phyloP scores from a whole-genome alignment of 2,888 invertebrate species.

The Acanthosepion esculentum region DNA sequence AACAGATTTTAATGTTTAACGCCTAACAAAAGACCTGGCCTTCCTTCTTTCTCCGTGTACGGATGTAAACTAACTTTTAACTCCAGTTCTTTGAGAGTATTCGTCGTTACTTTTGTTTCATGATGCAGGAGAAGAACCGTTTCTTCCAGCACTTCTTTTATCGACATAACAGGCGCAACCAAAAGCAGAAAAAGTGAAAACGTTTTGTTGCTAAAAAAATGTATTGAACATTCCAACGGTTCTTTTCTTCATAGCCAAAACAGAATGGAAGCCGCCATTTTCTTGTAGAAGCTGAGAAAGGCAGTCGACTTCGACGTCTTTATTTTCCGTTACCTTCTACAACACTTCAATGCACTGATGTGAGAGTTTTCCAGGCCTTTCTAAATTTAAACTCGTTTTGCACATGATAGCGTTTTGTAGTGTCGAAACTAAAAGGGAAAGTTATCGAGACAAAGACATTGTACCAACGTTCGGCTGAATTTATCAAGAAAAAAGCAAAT shows the following conservation, averaged over 20 bases:
- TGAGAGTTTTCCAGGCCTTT: not conserved
- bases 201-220: not conserved
- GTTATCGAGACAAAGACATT: no score
- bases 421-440: no score
- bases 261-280: not conserved
- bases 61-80: constrained; percentile 1
- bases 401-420: no score
- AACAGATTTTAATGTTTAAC: not conserved
- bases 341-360: not conserved
- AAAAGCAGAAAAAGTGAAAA: not conserved
- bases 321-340: not conserved
- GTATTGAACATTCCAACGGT: not conserved
- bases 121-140: not conserved
- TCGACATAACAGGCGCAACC: not conserved
- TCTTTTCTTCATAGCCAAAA: not conserved
- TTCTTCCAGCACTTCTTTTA: not conserved
- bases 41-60: not conserved
- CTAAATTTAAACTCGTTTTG: not conserved
- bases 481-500: no score
- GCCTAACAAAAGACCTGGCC: not conserved
- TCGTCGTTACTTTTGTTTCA: not conserved
- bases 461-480: no score
- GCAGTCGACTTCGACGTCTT: not conserved
- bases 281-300: not conserved
- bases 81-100: not conserved